Evolutionary conservation across 2,888 invertebrate genomes (phyloP).

Genomic region (Trichacis sp.): DNA sequence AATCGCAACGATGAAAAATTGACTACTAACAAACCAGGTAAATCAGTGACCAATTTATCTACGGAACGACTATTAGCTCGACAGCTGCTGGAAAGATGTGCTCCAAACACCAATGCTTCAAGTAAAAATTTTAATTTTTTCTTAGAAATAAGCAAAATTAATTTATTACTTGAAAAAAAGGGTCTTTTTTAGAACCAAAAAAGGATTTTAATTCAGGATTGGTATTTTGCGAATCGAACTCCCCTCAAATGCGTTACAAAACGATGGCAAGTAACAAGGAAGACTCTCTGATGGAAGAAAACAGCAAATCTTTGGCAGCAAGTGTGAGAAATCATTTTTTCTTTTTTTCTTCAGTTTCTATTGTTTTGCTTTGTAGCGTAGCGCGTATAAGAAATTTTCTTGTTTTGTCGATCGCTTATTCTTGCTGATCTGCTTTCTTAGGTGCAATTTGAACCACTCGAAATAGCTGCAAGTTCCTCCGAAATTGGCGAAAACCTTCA

Average conservation of each 20-base stretch:
- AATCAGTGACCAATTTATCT: conserved; percentile 36
- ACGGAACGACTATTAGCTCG: conserved; percentile 57
- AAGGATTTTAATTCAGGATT: not conserved
- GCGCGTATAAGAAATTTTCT: too few species aligned
- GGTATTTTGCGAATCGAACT: not conserved
- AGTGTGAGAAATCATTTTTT: conserved; percentile 20
- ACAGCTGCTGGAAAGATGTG: conserved; percentile 55
- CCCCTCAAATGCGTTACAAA: not conserved
- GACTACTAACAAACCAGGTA: conserved; percentile 27
- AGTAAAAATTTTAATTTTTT: conserved; percentile 11
- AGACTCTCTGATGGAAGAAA: too few species aligned
- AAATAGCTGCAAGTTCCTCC: conserved; percentile 63
- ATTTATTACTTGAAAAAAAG: too few species aligned
- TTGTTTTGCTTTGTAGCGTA: not conserved
- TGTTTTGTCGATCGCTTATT: too few species aligned
- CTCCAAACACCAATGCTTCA: conserved; percentile 14
- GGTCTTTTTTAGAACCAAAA: not conserved
- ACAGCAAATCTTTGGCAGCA: conserved; percentile 2
- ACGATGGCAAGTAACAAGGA: not conserved
- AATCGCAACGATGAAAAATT: conserved; percentile 12
- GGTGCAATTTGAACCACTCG: conserved; percentile 60
- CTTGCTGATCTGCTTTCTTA: conserved; percentile 25
- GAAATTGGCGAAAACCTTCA: conserved; percentile 48
- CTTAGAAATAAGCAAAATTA: too few species aligned
- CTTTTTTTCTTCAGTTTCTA: too few species aligned